These are phyloP conservation scores for Cheilosia vulpina DNA, from an alignment of 2,888 invertebrate species.

Conservation along the genomic window DNA sequence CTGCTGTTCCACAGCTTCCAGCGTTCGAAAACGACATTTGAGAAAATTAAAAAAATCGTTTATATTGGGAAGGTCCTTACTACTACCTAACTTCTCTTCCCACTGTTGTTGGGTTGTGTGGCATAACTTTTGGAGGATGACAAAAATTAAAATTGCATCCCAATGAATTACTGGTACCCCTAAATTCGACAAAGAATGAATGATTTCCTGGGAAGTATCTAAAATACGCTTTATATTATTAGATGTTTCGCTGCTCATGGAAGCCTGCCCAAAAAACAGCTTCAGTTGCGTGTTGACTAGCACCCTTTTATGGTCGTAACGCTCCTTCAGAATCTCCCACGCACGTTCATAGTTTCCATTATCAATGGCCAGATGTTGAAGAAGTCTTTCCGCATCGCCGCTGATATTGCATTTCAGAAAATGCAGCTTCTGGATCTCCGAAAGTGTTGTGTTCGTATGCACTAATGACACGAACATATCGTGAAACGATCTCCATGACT, in stretches of 20 bases:
- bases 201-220: neutral
- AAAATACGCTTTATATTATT: neutral
- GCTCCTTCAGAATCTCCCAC: constrained; percentile 12
- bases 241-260: neutral
- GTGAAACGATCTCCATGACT: constrained; percentile 5
- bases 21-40: neutral
- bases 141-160: neutral
- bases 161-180: no score
- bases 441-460: neutral
- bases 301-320: no score
- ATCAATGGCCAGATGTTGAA: neutral
- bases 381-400: neutral
- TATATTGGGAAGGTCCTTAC: neutral
- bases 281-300: constrained; percentile 15
- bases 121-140: neutral
- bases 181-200: neutral
- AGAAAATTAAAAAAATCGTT: constrained; percentile 1
- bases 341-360: neutral
- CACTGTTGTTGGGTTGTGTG: neutral
- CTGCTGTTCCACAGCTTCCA: neutral
- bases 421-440: neutral
- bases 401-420: neutral
- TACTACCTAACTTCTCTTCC: neutral
- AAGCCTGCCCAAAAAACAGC: neutral
- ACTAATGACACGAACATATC: constrained; percentile 3